Base-by-base conservation (phyloP, 1,140 invertebrate genomes). In the Adelges cooleyi region DNA sequence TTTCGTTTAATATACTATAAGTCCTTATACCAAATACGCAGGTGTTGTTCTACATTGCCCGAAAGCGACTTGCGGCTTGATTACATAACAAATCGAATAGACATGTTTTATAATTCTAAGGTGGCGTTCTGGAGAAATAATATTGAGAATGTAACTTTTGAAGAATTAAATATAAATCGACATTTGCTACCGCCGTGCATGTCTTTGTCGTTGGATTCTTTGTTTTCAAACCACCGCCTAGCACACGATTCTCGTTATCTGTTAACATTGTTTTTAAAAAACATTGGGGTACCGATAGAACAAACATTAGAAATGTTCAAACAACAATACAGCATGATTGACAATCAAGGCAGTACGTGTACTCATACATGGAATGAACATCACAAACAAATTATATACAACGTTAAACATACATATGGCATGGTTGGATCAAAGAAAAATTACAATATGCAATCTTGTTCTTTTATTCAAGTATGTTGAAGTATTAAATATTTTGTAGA, bases 241-340 rank as follows among this genome's bases (percentile, higher is more conserved):
- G 56, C 56, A 20, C 56, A 62, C 33, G 42, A 62, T 22, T 42
- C 56, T 15, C 38, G 56, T 46, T 62, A 62, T 62, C 56, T 23
- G 5, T 46, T 62, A 8, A 62, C 56, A 46, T 48, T 62, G 9
- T 62, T 62, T 48, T 62, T 62, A 48, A 62, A 62, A 62, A 17
- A 48, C 3, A 62, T 62, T n/a, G 56, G 56, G 15, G 27, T 62
- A 15, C 25, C 56, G n/a, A 27, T 62, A 22, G 25, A 62, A 20
- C 25, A 62, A 3, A 62, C 56, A 27, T 22, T 62, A 48, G 20
- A 15, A 5, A 3, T 62, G 22, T 62, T 62, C 33, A 15, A 48
- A 20, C 42, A 62, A 8, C 38, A 62, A 44, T 62, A 62, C 46
- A 46, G 40, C 11, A 48, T 46, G 18, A 29, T 17, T 22, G 40